Evolutionary conservation across 2,888 invertebrate genomes (phyloP).

Genomic region (Lepidochrysops patricia): DNA sequence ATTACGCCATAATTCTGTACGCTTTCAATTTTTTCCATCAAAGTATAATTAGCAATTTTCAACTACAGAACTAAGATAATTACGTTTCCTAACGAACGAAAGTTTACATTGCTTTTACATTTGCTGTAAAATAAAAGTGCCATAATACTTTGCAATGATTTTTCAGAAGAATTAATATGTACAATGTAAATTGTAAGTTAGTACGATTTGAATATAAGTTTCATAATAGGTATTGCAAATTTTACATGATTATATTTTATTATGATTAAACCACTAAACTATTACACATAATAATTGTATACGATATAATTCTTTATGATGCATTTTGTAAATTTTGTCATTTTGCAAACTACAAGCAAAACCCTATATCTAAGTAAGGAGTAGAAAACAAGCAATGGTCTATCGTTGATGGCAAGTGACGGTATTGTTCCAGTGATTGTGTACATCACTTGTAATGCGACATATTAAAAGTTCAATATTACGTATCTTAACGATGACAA

Average conservation of each 20-base stretch:
- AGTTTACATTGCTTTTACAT: not conserved
- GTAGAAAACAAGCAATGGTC: not conserved
- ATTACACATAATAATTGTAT: no score
- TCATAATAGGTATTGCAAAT: no score
- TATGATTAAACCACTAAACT: no score
- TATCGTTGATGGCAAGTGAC: not conserved
- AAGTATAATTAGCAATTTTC: not conserved
- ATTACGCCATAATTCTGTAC: not conserved
- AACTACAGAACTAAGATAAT: not conserved
- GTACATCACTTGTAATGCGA: not conserved
- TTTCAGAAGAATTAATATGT: no score
- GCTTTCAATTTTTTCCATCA: not conserved
- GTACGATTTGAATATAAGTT: no score
- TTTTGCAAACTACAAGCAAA: no score
- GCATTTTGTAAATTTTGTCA: no score
- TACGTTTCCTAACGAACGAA: not conserved
- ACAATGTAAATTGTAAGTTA: no score
- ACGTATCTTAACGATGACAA: not conserved
- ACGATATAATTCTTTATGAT: no score
- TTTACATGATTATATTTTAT: no score
- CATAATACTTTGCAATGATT: no score
- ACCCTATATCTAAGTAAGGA: no score
- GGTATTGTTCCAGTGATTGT: not conserved
- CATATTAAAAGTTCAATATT: not conserved
- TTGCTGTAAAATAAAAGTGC: not conserved